Evolutionary conservation across 2,797 vertebrate species (phyloP).

Genomic region (Spondyliosoma cantharus): DNA sequence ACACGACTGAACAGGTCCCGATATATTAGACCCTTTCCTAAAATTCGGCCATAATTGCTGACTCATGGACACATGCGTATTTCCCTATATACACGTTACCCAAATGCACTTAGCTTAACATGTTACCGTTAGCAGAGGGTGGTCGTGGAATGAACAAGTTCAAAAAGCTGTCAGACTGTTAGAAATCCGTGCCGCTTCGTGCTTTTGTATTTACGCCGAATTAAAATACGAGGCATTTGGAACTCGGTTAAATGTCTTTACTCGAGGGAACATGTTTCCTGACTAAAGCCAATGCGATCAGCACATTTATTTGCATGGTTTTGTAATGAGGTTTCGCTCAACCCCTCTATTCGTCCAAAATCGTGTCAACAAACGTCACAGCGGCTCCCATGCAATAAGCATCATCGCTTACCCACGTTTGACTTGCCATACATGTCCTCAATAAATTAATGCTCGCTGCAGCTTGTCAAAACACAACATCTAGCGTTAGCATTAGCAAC

Average conservation of each 20-base stretch:
- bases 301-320: background rate
- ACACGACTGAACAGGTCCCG: fast-evolving
- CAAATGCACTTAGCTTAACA: background rate
- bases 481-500: conserved; percentile 28
- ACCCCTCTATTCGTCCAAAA: too few species aligned
- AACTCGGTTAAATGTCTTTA: fast-evolving
- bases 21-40: fast-evolving
- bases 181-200: fast-evolving
- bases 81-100: background rate
- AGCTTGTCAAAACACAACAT: background rate
- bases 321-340: background rate
- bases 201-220: conserved; percentile 17
- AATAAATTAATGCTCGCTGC: background rate
- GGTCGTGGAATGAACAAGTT: too few species aligned
- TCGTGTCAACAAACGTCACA: background rate
- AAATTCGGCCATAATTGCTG: conserved; percentile 7
- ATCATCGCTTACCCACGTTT: too few species aligned
- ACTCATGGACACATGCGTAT: background rate
- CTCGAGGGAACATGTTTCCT: fast-evolving
- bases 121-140: background rate
- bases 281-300: fast-evolving
- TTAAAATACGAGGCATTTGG: fast-evolving
- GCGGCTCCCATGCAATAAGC: too few species aligned
- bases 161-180: background rate
- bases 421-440: fast-evolving